These are phyloP conservation scores for Dasysyrphus albostriatus DNA, from an alignment of 2,888 invertebrate genomes.

Conservation along the genomic window DNA sequence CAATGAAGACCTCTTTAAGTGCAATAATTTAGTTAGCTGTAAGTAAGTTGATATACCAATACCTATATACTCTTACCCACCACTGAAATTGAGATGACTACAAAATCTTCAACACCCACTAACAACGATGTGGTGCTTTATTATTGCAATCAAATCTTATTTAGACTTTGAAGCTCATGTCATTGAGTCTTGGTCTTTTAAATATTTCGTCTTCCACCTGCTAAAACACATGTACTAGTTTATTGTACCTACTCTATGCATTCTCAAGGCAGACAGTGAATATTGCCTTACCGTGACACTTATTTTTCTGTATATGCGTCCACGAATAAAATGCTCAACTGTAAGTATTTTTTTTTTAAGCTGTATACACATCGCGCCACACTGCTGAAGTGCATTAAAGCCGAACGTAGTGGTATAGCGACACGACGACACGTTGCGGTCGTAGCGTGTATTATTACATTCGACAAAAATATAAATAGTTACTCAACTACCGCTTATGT, in stretches of 20 bases:
- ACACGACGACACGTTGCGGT: background rate
- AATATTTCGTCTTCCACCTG: conserved; percentile 50
- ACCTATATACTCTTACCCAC: background rate
- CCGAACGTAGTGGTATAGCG: conserved; percentile 22
- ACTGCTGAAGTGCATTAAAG: conserved; percentile 34
- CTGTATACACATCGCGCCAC: background rate
- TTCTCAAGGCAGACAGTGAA: conserved; percentile 4
- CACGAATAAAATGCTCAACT: background rate
- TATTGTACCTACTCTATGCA: background rate
- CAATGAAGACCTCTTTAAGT: too few relatives aligned
- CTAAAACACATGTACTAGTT: conserved; percentile 38
- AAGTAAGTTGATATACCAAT: too few relatives aligned
- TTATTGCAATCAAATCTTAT: conserved; percentile 5
- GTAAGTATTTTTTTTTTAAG: background rate
- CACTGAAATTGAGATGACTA: conserved; percentile 48
- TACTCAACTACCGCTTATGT: conserved; percentile 53
- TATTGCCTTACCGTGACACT: conserved; percentile 57
- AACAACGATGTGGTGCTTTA: conserved; percentile 16
- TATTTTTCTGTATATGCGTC: conserved; percentile 11
- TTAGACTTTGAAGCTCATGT: background rate
- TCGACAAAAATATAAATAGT: conserved; percentile 33
- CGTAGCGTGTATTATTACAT: conserved; percentile 57
- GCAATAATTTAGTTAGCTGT: too few relatives aligned
- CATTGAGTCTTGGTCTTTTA: conserved; percentile 18
- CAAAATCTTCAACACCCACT: conserved; percentile 60